Base-by-base conservation (phyloP, 92 coral and sea anemone species). In the Pocillopora meandrina region DNA sequence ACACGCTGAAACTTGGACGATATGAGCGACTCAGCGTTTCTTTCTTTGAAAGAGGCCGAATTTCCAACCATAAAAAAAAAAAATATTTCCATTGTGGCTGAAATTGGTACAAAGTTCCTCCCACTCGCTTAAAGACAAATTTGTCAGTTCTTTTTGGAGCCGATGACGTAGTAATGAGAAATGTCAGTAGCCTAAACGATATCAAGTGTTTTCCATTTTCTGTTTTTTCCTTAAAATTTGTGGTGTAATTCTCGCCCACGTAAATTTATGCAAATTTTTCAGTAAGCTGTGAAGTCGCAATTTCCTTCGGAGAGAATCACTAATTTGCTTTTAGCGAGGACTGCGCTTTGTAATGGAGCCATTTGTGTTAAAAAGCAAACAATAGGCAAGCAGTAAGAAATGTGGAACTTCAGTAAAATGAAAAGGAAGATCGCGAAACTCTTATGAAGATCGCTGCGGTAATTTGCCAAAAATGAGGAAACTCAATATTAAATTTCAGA, bases 281-380 rank as follows among this genome's bases (percentile, higher is more conserved):
- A 35, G 4, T 23, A n/a, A 15, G 5, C 52, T 7, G 56, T 5
- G 55, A 34, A 33, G 80, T 17, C 61, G 26, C 68, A 59, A 9
- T 33, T 60, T 34, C 13, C 47, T 21, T 33, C 42, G 0, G 61
- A n/a, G 42, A 36, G 35, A 47, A 34, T 31, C 19, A 5, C 61
- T 78, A 64, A 78, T 78, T 42, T 63, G 59, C 58, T 19, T 64
- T 42, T 18, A 63, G 72, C 33, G 1, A 11, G 71, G n/a, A 78
- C 62, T 20, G 16, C 10, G 68, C 35, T 42, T 63, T 4, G n/a
- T 58, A 62, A 73, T 19, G 5, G 56, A 15, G 21, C 17, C 33
- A 9, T 49, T 9, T 9, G 8, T 13, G 34, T 35, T 35, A 36
- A 34, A 78, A 47, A 64, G 36, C 82, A 78, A 78, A 78, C 68